phyloP scores from a whole-genome alignment of 2,888 invertebrate species.

The Dasypogon diadema region DNA sequence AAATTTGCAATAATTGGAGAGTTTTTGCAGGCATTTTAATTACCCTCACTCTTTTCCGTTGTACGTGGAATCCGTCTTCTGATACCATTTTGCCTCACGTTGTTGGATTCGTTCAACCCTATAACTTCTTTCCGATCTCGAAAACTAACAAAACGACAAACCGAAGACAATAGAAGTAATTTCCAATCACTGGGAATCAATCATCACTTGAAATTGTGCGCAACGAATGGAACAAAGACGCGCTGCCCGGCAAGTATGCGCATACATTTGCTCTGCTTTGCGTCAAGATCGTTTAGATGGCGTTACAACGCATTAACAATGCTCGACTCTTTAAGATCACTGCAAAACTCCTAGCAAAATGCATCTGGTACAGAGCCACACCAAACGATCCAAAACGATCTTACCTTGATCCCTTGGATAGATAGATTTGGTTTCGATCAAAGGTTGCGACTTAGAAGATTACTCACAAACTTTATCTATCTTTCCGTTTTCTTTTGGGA shows the following conservation, averaged over 20 bases:
- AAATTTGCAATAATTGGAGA: too few species aligned
- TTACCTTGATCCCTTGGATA: background rate
- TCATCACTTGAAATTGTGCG: constrained; percentile 23
- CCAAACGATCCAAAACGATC: background rate
- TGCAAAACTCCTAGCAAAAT: background rate
- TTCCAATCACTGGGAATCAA: constrained; percentile 11
- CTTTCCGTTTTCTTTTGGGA: background rate
- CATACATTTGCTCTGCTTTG: background rate
- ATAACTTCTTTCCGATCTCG: too few species aligned
- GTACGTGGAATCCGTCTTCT: too few species aligned
- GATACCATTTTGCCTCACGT: too few species aligned
- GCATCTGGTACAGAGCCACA: background rate
- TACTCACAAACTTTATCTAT: constrained; percentile 21
- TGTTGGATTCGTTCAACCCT: too few species aligned
- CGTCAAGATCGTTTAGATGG: constrained; percentile 15
- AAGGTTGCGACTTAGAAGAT: constrained; percentile 38
- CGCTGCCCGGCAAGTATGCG: constrained; percentile 1
- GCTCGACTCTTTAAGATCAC: too few species aligned
- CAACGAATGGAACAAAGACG: constrained; percentile 30
- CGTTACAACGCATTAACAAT: constrained; percentile 9
- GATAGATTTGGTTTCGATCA: constrained; percentile 24
- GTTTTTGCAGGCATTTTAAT: too few species aligned
- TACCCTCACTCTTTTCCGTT: too few species aligned
- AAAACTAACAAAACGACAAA: background rate
- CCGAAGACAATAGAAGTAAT: background rate